These are phyloP conservation scores for Dasyurus viverrinus DNA, from an alignment of 2,113 vertebrate genomes.

Conservation along the genomic window DNA sequence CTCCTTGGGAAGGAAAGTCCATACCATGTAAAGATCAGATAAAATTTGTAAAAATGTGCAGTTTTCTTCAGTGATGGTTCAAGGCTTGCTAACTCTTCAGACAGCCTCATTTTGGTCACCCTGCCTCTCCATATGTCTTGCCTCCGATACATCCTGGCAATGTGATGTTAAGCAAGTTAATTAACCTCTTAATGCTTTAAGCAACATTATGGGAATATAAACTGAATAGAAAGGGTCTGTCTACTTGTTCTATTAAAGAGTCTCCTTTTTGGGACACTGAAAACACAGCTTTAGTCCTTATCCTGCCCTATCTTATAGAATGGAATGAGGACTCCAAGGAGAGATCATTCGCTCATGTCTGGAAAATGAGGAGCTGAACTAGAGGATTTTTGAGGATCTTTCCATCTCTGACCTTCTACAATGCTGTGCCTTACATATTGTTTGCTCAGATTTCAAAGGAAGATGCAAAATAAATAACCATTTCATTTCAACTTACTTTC, in stretches of 20 bases:
- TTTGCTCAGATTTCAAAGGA: slow-evolving; percentile 28
- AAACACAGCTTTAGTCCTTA: neutral
- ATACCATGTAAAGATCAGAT: neutral
- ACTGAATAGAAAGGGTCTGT: neutral
- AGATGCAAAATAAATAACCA: slow-evolving; percentile 38
- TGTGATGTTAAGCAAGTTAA: neutral
- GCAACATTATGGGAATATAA: neutral
- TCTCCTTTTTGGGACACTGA: neutral
- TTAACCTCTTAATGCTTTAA: neutral
- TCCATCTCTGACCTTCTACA: neutral
- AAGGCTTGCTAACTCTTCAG: neutral
- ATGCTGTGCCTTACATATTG: slow-evolving; percentile 2
- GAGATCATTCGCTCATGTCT: neutral
- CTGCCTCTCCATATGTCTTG: neutral
- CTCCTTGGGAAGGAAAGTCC: neutral
- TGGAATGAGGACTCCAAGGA: neutral
- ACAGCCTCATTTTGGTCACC: neutral
- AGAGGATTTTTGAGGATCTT: neutral
- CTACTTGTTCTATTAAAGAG: neutral
- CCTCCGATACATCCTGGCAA: neutral
- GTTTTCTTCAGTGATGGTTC: neutral
- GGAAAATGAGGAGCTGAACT: neutral
- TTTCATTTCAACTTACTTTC: slow-evolving; percentile 52
- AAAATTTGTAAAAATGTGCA: neutral
- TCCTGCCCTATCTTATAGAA: neutral